These are phyloP conservation scores for Pangasius djambal DNA, from an alignment of 2,797 vertebrate genomes.

Conservation along the genomic window DNA sequence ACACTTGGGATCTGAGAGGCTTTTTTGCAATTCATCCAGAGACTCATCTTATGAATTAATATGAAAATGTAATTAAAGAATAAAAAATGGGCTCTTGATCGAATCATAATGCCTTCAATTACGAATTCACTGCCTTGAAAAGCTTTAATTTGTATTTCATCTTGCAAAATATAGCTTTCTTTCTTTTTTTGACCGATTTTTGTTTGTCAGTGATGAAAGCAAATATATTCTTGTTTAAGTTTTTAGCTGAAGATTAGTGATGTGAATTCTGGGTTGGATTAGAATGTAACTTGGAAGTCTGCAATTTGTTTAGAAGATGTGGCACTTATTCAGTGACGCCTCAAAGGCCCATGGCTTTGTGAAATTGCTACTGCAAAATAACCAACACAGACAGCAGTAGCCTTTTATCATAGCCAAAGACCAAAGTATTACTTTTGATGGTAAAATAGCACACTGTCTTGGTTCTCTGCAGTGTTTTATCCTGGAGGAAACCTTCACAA, in stretches of 20 bases:
- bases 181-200: constrained; percentile 40
- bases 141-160: constrained; percentile 61
- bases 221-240: constrained; percentile 52
- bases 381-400: constrained; percentile 38
- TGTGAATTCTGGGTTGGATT: constrained; percentile 44
- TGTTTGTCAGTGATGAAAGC: constrained; percentile 47
- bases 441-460: constrained; percentile 40
- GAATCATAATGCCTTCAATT: constrained; percentile 62
- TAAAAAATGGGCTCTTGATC: constrained; percentile 62
- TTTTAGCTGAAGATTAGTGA: constrained; percentile 52
- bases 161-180: constrained; percentile 52
- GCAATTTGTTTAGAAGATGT: constrained; percentile 49
- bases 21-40: constrained; percentile 58
- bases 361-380: constrained; percentile 45
- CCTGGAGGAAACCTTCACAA: constrained; percentile 29
- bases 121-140: constrained; percentile 53
- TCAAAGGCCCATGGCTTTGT: constrained; percentile 51
- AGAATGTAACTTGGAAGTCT: constrained; percentile 43
- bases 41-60: constrained; percentile 64
- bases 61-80: constrained; percentile 66
- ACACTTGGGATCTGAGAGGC: constrained; percentile 57
- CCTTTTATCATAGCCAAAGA: constrained; percentile 49
- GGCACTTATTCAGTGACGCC: constrained; percentile 38
- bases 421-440: constrained; percentile 50
- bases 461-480: constrained; percentile 41